Conservation (phyloP, 2,888 invertebrate species). For the Bombylius discolor region DNA sequence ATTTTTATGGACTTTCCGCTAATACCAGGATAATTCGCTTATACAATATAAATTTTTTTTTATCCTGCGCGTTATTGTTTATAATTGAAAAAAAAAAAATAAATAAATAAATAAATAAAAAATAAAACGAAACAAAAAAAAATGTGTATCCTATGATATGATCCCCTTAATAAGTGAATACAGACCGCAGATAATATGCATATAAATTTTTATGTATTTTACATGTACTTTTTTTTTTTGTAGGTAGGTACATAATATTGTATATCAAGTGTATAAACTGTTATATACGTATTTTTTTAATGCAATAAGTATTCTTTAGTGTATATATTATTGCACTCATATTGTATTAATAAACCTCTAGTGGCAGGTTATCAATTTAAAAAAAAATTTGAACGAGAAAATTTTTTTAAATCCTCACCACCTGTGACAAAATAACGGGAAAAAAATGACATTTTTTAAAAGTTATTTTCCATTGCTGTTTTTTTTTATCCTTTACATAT, state of each 20-base stretch:
- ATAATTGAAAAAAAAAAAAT: neutral
- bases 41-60: neutral
- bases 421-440: conserved; percentile 8
- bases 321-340: conserved; percentile 1
- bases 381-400: neutral
- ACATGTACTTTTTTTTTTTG: too few relatives aligned
- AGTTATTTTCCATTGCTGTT: too few relatives aligned
- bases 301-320: neutral
- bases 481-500: too few relatives aligned
- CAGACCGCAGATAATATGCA: neutral
- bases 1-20: conserved; percentile 5
- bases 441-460: too few relatives aligned
- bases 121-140: neutral
- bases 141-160: neutral
- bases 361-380: conserved; percentile 8
- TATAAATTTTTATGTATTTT: too few relatives aligned
- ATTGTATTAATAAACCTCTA: neutral
- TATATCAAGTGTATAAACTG: too few relatives aligned
- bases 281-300: too few relatives aligned
- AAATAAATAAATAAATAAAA: too few relatives aligned
- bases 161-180: neutral
- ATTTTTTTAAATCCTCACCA: conserved; percentile 14
- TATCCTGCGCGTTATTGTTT: conserved; percentile 1
- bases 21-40: conserved; percentile 3
- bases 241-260: too few relatives aligned